A percentile compares a stretch with the other conserved stretches of the same genome.
phyloP scores from a whole-genome alignment of 35 echinoderm and acorn worm species.

The Heliocidaris erythrogramma region DNA sequence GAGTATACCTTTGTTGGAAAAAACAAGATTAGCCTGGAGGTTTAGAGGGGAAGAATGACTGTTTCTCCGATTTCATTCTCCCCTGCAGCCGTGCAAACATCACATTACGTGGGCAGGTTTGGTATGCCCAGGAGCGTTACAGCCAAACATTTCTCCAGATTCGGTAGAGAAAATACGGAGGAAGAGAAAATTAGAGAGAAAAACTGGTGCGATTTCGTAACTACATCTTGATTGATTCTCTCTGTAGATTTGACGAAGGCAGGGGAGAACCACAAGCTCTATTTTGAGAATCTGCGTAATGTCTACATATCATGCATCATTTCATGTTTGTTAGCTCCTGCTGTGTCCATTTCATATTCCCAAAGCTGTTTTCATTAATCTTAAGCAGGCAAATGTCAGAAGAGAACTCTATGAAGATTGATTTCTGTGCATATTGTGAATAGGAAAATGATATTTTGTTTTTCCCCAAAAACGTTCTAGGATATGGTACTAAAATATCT shows the following conservation, averaged over 20 bases:
- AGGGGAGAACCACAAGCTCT: not conserved
- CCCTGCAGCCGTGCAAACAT: not conserved
- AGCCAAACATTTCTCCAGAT: not conserved
- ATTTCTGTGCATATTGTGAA: not conserved
- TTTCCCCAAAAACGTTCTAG: not conserved
- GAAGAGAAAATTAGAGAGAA: constrained; percentile 3
- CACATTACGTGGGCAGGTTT: not conserved
- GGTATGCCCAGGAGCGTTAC: not conserved
- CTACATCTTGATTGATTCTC: not conserved
- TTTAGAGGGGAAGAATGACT: not conserved
- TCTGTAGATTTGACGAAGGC: not conserved
- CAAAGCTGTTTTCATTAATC: not conserved
- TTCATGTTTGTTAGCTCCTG: not conserved
- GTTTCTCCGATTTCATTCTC: not conserved
- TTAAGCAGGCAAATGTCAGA: not conserved
- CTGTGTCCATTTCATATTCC: not conserved
- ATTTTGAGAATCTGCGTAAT: not conserved
- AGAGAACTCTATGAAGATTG: not conserved
- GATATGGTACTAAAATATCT: not conserved
- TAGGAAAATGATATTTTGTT: not conserved
- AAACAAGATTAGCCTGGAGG: not conserved
- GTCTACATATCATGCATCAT: constrained; percentile 3
- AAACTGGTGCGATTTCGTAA: not conserved
- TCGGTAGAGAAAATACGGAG: not conserved
- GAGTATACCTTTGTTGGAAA: not conserved